Conservation (phyloP, 2,888 invertebrate species). For the Hecatera dysodea region DNA sequence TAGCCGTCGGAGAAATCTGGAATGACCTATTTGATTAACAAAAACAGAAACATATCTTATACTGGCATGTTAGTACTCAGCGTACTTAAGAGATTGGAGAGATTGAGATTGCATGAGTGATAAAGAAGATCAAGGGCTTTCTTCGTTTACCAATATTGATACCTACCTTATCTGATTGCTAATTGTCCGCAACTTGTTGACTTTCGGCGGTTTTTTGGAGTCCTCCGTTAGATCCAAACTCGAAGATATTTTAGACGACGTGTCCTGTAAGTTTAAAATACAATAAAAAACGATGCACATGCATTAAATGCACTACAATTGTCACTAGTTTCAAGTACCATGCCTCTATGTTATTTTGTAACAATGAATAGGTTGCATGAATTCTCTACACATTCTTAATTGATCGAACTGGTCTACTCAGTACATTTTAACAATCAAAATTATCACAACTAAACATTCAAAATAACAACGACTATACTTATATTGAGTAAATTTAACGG, state of each 20-base stretch:
- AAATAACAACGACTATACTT: background rate
- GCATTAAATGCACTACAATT: constrained; percentile 34
- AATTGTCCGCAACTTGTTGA: constrained; percentile 93
- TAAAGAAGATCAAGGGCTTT: background rate
- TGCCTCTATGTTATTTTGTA: constrained; percentile 43
- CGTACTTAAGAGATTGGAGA: constrained; percentile 27
- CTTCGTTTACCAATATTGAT: constrained; percentile 5
- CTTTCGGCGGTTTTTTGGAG: constrained; percentile 90
- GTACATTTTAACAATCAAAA: constrained; percentile 9
- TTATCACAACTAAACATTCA: constrained; percentile 15
- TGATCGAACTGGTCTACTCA: constrained; percentile 43
- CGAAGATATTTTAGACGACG: constrained; percentile 91
- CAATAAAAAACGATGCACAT: constrained; percentile 55
- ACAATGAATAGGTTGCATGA: constrained; percentile 49
- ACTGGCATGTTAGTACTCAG: constrained; percentile 36
- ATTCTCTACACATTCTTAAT: constrained; percentile 48
- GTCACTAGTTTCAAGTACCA: constrained; percentile 45
- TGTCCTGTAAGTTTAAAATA: constrained; percentile 84
- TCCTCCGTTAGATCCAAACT: constrained; percentile 91
- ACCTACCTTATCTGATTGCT: constrained; percentile 94
- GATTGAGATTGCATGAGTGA: constrained; percentile 3
- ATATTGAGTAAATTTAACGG: constrained; percentile 7
- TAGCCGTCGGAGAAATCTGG: constrained; percentile 93
- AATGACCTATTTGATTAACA: constrained; percentile 63
- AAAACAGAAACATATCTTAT: constrained; percentile 50